These are phyloP conservation scores for Zosterops lateralis DNA, from an alignment of 2,113 vertebrate species.

Conservation along the genomic window DNA sequence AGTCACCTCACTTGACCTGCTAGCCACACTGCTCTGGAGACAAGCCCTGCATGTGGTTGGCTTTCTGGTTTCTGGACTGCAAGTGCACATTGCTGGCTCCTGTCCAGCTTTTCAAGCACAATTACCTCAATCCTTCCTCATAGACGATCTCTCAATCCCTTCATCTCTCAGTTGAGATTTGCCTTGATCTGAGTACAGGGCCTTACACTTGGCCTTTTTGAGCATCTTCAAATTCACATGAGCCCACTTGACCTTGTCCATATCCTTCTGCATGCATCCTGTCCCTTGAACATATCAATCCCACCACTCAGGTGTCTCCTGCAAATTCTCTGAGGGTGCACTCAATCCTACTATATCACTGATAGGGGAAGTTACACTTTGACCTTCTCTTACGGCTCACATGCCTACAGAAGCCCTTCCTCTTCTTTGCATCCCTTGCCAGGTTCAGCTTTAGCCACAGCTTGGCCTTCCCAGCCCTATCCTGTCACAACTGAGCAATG, in stretches of 20 bases:
- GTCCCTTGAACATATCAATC: not conserved
- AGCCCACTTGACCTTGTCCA: too few relatives aligned
- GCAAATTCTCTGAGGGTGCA: not conserved
- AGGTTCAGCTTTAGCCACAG: not conserved
- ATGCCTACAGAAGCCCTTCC: not conserved
- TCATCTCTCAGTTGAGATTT: fast-evolving
- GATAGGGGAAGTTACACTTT: not conserved
- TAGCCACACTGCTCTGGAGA: not conserved
- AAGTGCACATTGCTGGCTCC: not conserved
- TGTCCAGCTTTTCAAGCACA: not conserved
- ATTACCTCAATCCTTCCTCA: not conserved
- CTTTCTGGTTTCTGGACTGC: not conserved
- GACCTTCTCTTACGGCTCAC: not conserved
- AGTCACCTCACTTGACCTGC: not conserved
- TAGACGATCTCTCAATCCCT: not conserved
- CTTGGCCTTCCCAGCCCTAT: not conserved
- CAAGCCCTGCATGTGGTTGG: not conserved
- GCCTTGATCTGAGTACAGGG: not conserved
- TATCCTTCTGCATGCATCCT: not conserved
- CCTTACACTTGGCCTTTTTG: not conserved
- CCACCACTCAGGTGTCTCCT: not conserved
- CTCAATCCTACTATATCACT: too few relatives aligned
- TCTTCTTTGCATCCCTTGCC: not conserved
- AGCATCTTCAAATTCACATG: not conserved
- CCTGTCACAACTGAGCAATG: not conserved